These are phyloP conservation scores for Keiferia lycopersicella DNA, from an alignment of 2,888 invertebrate genomes.

Conservation along the genomic window DNA sequence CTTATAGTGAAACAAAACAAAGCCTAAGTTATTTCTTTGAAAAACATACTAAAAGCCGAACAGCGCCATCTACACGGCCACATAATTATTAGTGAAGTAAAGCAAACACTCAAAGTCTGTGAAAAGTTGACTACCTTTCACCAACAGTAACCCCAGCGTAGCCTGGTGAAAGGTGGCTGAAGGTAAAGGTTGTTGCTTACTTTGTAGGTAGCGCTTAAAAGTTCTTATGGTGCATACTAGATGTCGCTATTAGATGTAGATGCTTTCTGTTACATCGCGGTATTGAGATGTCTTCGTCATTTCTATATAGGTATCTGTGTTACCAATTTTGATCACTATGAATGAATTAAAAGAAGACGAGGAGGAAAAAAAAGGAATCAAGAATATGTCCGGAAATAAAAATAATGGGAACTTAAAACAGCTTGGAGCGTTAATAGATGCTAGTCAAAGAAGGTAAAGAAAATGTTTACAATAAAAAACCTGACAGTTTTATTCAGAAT, in stretches of 20 bases:
- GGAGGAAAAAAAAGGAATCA: background rate
- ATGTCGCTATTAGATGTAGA: constrained; percentile 1
- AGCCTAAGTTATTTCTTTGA: too few relatives aligned
- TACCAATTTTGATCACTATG: too few relatives aligned
- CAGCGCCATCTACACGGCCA: background rate
- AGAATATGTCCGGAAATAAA: background rate
- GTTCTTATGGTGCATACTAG: background rate
- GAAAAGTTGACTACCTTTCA: background rate
- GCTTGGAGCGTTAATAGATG: constrained; percentile 42
- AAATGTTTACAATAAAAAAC: background rate
- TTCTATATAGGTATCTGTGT: background rate
- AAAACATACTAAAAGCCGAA: too few relatives aligned
- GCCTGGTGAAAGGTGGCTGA: too few relatives aligned
- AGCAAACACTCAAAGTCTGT: background rate
- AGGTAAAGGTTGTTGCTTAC: background rate
- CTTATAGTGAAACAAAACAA: too few relatives aligned
- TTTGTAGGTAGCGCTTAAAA: background rate
- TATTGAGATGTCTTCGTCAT: background rate
- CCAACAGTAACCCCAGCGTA: too few relatives aligned
- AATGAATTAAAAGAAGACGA: too few relatives aligned
- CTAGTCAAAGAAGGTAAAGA: constrained; percentile 41
- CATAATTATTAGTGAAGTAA: background rate
- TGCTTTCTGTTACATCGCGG: constrained; percentile 20
- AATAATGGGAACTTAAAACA: constrained; percentile 28
- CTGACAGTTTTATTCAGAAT: too few relatives aligned